Evolutionary conservation across 2,113 vertebrate genomes (phyloP).

Genomic region (Ceyx melanurus): DNA sequence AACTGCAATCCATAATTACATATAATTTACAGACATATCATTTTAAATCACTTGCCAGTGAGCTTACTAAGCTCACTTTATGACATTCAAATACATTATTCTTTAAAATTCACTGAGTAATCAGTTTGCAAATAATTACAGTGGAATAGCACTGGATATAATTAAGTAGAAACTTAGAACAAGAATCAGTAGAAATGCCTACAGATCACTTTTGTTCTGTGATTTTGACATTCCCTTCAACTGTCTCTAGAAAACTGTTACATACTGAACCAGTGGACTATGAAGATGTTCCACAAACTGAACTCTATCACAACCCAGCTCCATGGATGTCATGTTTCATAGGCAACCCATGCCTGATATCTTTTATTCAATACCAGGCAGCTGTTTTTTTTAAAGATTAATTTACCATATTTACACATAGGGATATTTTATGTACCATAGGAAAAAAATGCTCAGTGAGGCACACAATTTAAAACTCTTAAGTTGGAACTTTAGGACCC

Average conservation of each 20-base stretch:
- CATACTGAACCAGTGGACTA: not conserved
- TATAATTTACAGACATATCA: constrained; percentile 55
- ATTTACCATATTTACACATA: not conserved
- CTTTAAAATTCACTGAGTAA: constrained; percentile 50
- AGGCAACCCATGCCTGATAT: rapidly evolving
- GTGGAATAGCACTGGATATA: not conserved
- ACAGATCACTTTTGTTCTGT: not conserved
- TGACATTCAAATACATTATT: constrained; percentile 54
- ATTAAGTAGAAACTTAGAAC: not conserved
- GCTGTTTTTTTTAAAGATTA: not conserved
- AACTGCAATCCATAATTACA: constrained; percentile 50
- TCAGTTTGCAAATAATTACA: constrained; percentile 44
- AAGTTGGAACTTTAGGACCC: not conserved
- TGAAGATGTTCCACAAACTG: not conserved
- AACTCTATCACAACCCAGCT: not conserved
- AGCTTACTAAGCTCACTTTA: constrained; percentile 37
- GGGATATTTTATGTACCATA: not conserved
- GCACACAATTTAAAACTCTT: not conserved
- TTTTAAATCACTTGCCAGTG: constrained; percentile 52
- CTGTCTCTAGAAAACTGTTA: not conserved
- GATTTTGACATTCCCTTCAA: not conserved
- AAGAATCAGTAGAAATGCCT: not conserved
- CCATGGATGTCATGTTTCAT: not conserved
- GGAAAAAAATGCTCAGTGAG: not conserved
- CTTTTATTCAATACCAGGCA: not conserved